phyloP scores from a whole-genome alignment of 2,113 vertebrate genomes.

The Aptenodytes patagonicus region DNA sequence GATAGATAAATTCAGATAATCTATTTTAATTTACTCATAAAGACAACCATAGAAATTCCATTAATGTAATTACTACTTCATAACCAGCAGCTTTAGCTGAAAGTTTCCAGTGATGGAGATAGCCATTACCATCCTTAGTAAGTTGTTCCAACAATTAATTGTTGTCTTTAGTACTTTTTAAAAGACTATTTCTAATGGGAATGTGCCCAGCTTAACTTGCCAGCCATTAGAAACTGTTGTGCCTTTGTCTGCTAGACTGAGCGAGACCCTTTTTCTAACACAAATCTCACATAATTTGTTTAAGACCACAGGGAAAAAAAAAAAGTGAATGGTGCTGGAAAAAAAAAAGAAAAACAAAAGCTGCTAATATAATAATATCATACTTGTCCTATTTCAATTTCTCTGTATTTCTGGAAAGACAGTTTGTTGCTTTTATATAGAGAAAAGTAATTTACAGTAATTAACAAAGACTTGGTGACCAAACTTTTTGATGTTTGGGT shows the following conservation, averaged over 20 bases:
- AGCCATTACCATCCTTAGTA: background rate
- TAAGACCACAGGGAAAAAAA: background rate
- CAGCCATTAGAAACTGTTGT: background rate
- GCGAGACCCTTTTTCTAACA: background rate
- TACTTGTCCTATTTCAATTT: background rate
- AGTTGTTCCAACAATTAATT: background rate
- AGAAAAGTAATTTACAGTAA: background rate
- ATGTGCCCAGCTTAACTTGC: background rate
- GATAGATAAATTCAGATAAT: slow-evolving; percentile 18
- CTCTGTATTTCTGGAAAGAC: background rate
- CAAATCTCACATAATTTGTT: background rate
- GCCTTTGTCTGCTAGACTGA: background rate
- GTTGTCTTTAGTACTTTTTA: background rate
- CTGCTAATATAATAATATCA: background rate
- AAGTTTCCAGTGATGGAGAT: background rate
- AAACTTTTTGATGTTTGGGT: background rate
- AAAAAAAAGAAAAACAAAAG: background rate
- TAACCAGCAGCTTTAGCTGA: background rate
- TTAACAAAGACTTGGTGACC: background rate
- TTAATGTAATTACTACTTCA: background rate
- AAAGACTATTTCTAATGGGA: background rate
- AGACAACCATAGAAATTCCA: background rate
- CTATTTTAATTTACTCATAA: slow-evolving; percentile 8
- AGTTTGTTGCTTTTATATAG: background rate
- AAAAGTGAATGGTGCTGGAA: background rate